A percentile compares a stretch with the other conserved stretches of the same genome.
Evolutionary conservation across 2,113 vertebrate genomes (phyloP).

Genomic region (Actenoides lindsayi): DNA sequence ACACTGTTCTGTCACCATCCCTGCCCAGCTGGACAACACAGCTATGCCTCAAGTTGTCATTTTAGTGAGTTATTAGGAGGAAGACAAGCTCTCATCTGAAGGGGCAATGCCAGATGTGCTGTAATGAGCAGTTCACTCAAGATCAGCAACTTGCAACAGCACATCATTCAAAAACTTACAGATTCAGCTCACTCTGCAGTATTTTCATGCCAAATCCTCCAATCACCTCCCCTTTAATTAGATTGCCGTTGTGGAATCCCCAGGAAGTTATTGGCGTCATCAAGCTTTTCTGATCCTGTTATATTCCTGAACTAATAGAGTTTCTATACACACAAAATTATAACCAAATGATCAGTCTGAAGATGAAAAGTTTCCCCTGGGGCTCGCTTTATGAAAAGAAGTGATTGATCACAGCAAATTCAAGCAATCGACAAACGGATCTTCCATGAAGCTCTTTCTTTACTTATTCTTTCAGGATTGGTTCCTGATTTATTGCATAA

Average conservation of each 20-base stretch:
- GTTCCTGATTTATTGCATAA: background rate
- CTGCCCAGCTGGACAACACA: background rate
- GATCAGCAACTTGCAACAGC: background rate
- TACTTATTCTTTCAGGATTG: background rate
- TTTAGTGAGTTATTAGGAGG: background rate
- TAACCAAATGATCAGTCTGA: background rate
- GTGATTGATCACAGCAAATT: background rate
- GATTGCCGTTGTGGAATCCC: background rate
- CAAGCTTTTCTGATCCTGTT: background rate
- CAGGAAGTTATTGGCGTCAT: background rate
- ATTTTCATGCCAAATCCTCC: background rate
- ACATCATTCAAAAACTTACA: background rate
- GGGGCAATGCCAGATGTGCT: background rate
- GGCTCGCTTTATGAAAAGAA: background rate
- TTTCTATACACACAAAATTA: background rate
- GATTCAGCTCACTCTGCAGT: background rate
- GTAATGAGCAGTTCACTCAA: background rate
- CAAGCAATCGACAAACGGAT: background rate
- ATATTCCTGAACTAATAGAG: background rate
- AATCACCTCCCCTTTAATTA: constrained; percentile 3
- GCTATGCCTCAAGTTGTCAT: background rate
- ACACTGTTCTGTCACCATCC: background rate
- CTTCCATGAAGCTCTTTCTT: background rate
- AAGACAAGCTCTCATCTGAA: background rate
- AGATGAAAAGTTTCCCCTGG: background rate